phyloP scores from a whole-genome alignment of 2,797 vertebrate genomes.

The Hozukius guyotensis region DNA sequence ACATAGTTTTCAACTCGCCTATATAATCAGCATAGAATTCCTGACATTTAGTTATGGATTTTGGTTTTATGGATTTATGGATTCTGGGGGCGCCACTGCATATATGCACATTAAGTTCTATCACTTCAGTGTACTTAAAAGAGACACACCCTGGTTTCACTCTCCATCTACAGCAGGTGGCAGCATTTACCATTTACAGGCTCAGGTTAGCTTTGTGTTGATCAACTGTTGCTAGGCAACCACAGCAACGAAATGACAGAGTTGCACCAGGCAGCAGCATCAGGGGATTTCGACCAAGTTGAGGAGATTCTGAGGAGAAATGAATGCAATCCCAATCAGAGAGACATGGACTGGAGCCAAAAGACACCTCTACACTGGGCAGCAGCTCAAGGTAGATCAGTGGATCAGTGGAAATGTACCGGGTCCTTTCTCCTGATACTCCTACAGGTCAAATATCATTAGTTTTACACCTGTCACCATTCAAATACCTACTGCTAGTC shows the following conservation, averaged over 20 bases:
- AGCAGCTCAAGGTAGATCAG: conserved; percentile 84
- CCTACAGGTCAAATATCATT: background rate
- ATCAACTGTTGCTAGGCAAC: conserved; percentile 51
- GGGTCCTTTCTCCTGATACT: background rate
- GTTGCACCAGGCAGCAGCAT: conserved; percentile 90
- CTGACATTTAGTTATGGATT: no score
- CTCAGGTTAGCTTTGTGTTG: background rate
- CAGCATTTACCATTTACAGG: background rate
- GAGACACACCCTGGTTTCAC: background rate
- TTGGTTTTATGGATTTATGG: no score
- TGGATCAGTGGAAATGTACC: background rate
- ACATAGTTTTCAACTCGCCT: no score
- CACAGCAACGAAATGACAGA: conserved; percentile 80
- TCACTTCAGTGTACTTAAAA: background rate
- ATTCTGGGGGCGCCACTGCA: background rate
- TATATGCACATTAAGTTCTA: no score
- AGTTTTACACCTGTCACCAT: background rate
- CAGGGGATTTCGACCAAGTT: conserved; percentile 80
- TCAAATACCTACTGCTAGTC: background rate
- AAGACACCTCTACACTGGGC: conserved; percentile 94
- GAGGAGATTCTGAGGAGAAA: conserved; percentile 82
- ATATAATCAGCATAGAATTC: no score
- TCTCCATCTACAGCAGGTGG: conserved; percentile 32
- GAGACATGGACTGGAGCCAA: conserved; percentile 88
- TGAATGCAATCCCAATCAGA: conserved; percentile 86